These are phyloP conservation scores for Centruroides sculpturatus DNA, from an alignment of 1,140 invertebrate species.

Conservation along the genomic window DNA sequence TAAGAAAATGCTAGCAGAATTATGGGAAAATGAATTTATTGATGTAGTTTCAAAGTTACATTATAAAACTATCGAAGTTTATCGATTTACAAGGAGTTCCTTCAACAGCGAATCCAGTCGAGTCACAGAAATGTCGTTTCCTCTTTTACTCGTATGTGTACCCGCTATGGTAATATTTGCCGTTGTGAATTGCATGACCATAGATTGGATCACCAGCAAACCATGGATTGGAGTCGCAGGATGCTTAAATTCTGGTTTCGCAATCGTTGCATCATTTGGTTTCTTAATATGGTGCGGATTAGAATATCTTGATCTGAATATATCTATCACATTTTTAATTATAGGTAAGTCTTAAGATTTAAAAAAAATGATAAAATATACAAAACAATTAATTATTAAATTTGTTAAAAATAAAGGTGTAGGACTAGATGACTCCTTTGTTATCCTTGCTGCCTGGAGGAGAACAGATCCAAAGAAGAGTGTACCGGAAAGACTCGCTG, in stretches of 20 bases:
- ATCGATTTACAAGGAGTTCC: no score
- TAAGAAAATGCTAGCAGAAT: conserved; percentile 46
- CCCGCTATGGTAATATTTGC: conserved; percentile 66
- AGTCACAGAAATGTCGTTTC: conserved; percentile 59
- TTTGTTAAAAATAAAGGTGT: conserved; percentile 48
- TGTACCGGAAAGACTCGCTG: conserved; percentile 69
- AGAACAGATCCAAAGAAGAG: conserved; percentile 59
- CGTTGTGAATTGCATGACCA: conserved; percentile 50
- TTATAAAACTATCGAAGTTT: no score
- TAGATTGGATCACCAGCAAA: conserved; percentile 70
- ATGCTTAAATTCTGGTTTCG: conserved; percentile 73
- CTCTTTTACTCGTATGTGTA: conserved; percentile 73
- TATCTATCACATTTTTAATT: conserved; percentile 85
- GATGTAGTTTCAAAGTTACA: neutral
- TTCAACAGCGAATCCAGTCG: no score
- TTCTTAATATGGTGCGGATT: conserved; percentile 74
- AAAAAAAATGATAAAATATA: no score
- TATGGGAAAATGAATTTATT: conserved; percentile 57
- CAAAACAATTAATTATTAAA: no score
- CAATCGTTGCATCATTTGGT: conserved; percentile 76
- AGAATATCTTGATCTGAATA: conserved; percentile 87
- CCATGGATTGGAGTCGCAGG: conserved; percentile 75
- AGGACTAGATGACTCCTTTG: conserved; percentile 92
- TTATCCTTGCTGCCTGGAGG: conserved; percentile 86
- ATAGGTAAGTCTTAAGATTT: conserved; percentile 55